These are phyloP conservation scores for Coelinius sp. DNA, from an alignment of 2,888 invertebrate species.

Conservation along the genomic window DNA sequence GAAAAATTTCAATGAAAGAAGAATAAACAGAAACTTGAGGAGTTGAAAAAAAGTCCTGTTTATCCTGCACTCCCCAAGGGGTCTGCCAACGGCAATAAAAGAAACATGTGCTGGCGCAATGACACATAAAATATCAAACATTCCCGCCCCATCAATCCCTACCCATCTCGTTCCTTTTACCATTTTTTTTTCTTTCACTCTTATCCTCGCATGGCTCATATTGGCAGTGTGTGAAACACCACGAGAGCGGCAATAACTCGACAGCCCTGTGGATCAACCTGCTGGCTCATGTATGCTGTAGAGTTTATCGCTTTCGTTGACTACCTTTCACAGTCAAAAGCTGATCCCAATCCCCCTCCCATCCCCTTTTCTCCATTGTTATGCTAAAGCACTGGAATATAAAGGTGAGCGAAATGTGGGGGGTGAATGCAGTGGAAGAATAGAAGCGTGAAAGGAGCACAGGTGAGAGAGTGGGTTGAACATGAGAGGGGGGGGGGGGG, in stretches of 20 bases:
- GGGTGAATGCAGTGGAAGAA: constrained; percentile 24
- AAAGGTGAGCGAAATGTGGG: constrained; percentile 30
- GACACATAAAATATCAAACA: constrained; percentile 5
- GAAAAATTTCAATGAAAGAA: constrained; percentile 1
- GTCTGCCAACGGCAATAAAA: neutral
- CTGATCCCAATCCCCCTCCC: constrained; percentile 42
- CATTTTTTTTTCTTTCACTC: neutral
- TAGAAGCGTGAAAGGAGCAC: constrained; percentile 20
- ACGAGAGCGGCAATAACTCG: constrained; percentile 44
- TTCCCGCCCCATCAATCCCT: neutral
- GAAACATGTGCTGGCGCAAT: neutral
- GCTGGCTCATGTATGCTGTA: neutral
- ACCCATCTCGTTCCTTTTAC: neutral
- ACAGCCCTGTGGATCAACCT: constrained; percentile 20
- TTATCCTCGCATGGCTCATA: constrained; percentile 41
- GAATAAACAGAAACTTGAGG: neutral
- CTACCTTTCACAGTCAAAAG: constrained; percentile 45
- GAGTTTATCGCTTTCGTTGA: constrained; percentile 43
- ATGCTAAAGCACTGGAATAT: constrained; percentile 47
- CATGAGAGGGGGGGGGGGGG: neutral
- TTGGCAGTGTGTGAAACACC: constrained; percentile 34
- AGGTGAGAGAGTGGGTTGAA: constrained; percentile 24
- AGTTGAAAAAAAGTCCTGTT: constrained; percentile 6
- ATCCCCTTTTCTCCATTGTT: constrained; percentile 46
- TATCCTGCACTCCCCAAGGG: neutral